Conservation (phyloP, 2,113 vertebrate genomes). For the Callopanchax toddi region DNA sequence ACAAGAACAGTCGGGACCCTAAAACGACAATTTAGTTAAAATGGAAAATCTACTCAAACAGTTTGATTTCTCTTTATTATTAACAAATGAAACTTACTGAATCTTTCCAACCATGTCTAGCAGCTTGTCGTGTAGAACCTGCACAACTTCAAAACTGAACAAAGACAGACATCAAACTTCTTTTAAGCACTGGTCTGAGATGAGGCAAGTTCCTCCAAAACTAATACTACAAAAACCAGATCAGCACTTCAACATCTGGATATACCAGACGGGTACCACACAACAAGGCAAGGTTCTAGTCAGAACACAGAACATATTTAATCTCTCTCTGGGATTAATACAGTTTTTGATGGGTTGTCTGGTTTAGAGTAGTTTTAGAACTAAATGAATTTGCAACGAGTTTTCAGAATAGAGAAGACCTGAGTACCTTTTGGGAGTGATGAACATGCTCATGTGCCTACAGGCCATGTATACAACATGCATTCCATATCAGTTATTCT, state of each 20-base stretch:
- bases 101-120: slow-evolving; percentile 86
- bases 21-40: slow-evolving; percentile 24
- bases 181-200: background rate
- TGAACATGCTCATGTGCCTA: too few relatives aligned
- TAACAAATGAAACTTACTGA: slow-evolving; percentile 74
- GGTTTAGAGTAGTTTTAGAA: too few relatives aligned
- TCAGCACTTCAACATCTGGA: background rate
- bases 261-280: background rate
- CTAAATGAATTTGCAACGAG: too few relatives aligned
- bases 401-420: too few relatives aligned
- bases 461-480: too few relatives aligned
- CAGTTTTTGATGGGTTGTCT: too few relatives aligned
- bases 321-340: too few relatives aligned
- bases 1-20: slow-evolving; percentile 88
- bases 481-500: too few relatives aligned
- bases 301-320: too few relatives aligned
- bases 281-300: too few relatives aligned
- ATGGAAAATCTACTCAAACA: background rate
- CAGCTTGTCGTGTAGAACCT: slow-evolving; percentile 85
- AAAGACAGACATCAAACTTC: slow-evolving; percentile 47
- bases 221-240: background rate
- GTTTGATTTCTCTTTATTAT: too few relatives aligned
- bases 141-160: slow-evolving; percentile 88
- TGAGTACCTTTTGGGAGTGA: too few relatives aligned
- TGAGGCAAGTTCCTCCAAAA: background rate